Conservation (phyloP, 1,140 invertebrate species). For the fruit fly (Drosophila melanogaster) region Release_6_plus_ISO1_MT NT_033777.3:17194501-17195000, state of each 20-base stretch:
- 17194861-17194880: constrained; percentile 66
- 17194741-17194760: constrained; percentile 12
- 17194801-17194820: constrained; percentile 33
- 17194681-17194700: constrained; percentile 67
- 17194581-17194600: constrained; percentile 16
- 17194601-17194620: constrained; percentile 31
- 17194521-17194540: constrained; percentile 59
- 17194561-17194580: constrained; percentile 40
- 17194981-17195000: not conserved
- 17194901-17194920: constrained; percentile 79
- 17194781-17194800: constrained; percentile 7
- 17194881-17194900: constrained; percentile 75
- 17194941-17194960: constrained; percentile 76
- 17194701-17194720: constrained; percentile 37
- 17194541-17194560: constrained; percentile 55
- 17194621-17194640: constrained; percentile 64
- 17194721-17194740: constrained; percentile 8
- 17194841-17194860: constrained; percentile 38
- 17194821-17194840: constrained; percentile 23
- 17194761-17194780: constrained; percentile 24
- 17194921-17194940: constrained; percentile 76
- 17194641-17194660: constrained; percentile 60
- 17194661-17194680: constrained; percentile 81
- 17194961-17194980: constrained; percentile 70
- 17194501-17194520: constrained; percentile 63